Conservation (phyloP, 2,888 invertebrate genomes). For the Callinectes sapidus region DNA sequence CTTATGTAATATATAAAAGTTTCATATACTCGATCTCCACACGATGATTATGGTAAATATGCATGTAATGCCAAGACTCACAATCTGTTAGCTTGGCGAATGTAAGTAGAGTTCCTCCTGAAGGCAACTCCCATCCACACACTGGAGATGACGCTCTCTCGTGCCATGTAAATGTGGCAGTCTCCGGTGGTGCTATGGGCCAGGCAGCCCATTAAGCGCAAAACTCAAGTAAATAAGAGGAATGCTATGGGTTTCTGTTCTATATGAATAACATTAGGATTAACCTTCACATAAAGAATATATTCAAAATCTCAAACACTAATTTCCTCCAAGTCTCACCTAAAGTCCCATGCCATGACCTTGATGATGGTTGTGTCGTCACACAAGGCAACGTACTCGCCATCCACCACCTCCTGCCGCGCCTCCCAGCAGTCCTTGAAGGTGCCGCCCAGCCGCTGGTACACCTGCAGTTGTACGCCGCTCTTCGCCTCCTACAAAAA, state of each 20-base stretch:
- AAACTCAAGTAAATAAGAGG: not conserved
- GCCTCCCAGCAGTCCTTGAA: constrained; percentile 41
- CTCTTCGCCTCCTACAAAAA: not conserved
- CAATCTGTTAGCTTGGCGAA: constrained; percentile 32
- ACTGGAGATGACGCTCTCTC: constrained; percentile 44
- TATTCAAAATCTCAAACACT: not conserved
- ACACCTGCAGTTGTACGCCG: not conserved
- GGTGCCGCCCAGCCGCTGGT: not conserved
- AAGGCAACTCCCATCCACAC: constrained; percentile 51
- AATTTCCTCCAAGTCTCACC: not conserved
- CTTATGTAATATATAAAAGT: not conserved
- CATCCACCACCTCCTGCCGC: constrained; percentile 42
- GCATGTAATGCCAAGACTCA: not conserved
- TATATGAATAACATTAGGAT: too few relatives aligned
- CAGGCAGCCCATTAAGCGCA: not conserved
- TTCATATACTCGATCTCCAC: not conserved
- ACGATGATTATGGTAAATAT: not conserved
- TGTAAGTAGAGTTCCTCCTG: constrained; percentile 40
- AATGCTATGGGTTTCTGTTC: too few relatives aligned
- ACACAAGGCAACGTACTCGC: constrained; percentile 43
- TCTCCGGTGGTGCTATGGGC: constrained; percentile 35
- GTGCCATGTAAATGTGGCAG: constrained; percentile 50
- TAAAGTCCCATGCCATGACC: constrained; percentile 45
- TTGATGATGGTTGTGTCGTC: constrained; percentile 42
- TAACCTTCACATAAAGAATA: not conserved